These are phyloP conservation scores for Mormyrus lacerda DNA, from an alignment of 2,113 vertebrate genomes.

Conservation along the genomic window DNA sequence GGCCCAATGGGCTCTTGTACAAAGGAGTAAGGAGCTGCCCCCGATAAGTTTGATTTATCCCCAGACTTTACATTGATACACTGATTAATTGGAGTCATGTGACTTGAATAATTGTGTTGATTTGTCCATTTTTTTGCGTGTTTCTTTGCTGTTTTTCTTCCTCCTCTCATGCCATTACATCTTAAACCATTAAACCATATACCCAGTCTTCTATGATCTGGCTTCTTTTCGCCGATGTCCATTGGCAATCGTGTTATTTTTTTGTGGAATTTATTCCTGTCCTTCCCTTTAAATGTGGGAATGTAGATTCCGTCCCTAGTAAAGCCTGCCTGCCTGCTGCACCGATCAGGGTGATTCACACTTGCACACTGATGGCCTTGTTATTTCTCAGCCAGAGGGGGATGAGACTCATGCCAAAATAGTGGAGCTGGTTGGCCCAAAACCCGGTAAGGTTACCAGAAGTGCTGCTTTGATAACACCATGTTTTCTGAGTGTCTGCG, in stretches of 20 bases:
- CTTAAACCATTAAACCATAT: background rate
- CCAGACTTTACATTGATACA: background rate
- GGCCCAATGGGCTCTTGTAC: background rate
- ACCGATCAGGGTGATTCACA: background rate
- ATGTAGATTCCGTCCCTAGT: background rate
- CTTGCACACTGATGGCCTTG: no score
- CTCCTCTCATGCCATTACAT: background rate
- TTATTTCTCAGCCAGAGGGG: constrained; percentile 65
- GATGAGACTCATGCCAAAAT: constrained; percentile 77
- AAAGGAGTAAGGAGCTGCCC: background rate
- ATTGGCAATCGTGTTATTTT: background rate
- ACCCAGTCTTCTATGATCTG: background rate
- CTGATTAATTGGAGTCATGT: background rate
- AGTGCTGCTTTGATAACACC: background rate
- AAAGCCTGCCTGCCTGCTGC: background rate
- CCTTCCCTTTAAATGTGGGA: background rate
- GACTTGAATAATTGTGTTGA: background rate
- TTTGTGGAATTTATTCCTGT: background rate
- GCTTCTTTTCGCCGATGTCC: background rate
- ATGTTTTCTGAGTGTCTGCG: background rate
- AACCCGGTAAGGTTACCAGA: constrained; percentile 60
- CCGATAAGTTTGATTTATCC: background rate
- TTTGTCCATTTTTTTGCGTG: background rate
- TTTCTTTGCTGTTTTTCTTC: background rate
- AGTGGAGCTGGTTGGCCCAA: constrained; percentile 70